Evolutionary conservation across 2,888 invertebrate species (phyloP), one percentile per base, ranked within the genome.

Genomic region (Gonocerus acuteangulatus): DNA sequence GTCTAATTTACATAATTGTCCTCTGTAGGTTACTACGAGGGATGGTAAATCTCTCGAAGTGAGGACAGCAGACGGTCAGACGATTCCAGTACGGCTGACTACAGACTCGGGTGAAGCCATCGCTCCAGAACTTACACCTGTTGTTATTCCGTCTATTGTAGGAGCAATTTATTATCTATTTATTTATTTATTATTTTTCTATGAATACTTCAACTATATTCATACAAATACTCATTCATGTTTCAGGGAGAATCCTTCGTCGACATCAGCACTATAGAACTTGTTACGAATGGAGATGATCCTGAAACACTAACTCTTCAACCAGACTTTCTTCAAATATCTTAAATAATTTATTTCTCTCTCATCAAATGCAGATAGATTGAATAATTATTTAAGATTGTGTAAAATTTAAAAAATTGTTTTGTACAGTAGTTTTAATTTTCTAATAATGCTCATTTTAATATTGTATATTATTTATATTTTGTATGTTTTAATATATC

Each of bases 61-160:
- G 0, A 73, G 78, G 42, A 79, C 79, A 7, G 73, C 76, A 62
- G 79, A 79, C 66, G 79, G 79, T 0, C 77, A 78, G 66, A 76
- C 77, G 1, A 79, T 79, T 66, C 79, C 79, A 0, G 77, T 79
- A 2, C 19, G 39, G 22, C 27, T 57, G 18, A 57, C 57, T 1
- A 58, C 58, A 18, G 59, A 59, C 39, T 32, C 13, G 16, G 34
- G 36, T 15, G 48, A 48, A 22, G 19, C 48, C 15, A 19, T 59
- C 21, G 19, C 48, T 32, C 48, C 59, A 2, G 48, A 48, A 16
- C 27, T 59, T 15, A 59, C 59, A 9, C 59, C 59, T 22, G 23
- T 59, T 15, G 39, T 57, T 15, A 15, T 57, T 6, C 47, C 57
- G 19, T n/a, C 44, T 42, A 39, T 54, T 21, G 42, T 42, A 39